phyloP scores from a whole-genome alignment of 2,113 vertebrate species.

The Pachycephala philippinensis region DNA sequence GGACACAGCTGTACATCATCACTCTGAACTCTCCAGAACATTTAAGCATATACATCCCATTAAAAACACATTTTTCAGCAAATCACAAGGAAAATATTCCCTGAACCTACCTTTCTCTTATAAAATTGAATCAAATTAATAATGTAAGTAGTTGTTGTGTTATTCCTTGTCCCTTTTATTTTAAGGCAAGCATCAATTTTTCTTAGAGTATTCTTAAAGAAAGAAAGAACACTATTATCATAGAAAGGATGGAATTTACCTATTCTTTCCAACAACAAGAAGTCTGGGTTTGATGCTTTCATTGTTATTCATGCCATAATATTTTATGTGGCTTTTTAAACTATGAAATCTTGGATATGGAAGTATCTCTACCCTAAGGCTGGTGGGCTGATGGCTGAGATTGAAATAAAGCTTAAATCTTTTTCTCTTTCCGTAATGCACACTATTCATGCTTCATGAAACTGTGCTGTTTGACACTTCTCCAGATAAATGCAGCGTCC shows the following conservation, averaged over 20 bases:
- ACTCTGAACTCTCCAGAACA: background rate
- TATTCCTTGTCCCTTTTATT: background rate
- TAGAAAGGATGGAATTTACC: background rate
- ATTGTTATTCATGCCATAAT: background rate
- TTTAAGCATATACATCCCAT: background rate
- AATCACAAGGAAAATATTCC: constrained; percentile 3
- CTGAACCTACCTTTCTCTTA: background rate
- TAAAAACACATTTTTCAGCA: constrained; percentile 32
- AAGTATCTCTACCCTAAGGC: background rate
- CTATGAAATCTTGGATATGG: background rate
- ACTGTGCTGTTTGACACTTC: background rate
- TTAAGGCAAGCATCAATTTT: background rate
- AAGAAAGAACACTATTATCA: background rate
- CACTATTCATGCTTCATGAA: background rate
- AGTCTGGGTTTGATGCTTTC: background rate
- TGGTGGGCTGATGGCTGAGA: background rate
- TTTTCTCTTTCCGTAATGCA: background rate
- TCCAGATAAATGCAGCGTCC: background rate
- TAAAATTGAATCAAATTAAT: constrained; percentile 23
- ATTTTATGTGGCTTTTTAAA: background rate
- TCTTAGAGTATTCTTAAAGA: background rate
- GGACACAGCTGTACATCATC: background rate
- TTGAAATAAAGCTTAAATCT: constrained; percentile 14
- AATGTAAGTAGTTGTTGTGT: background rate
- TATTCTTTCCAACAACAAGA: background rate